Evolutionary conservation across 2,797 vertebrate genomes (phyloP), one percentile per base, ranked within the genome.

Genomic region (Lutjanus campechanus): DNA sequence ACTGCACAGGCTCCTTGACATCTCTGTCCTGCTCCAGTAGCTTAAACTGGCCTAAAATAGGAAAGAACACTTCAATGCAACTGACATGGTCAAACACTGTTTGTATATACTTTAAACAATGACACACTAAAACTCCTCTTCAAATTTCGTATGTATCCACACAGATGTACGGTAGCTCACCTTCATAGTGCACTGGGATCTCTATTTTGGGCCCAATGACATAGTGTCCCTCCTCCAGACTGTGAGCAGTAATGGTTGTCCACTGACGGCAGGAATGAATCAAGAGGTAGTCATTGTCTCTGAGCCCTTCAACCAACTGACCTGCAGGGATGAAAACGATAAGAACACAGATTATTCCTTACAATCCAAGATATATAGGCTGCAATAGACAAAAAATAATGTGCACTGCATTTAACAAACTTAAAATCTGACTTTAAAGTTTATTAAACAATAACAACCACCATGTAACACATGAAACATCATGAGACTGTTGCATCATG

Each of bases 141-240:
- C 56, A 49, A 58, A 64, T 15, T 4, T 74, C 12, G 22, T 20
- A 0, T 19, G 15, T n/a, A 22, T 46, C 11, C 11, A 5, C 43
- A 13, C 17, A 40, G 46, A 11, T 56, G 68, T 25, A 25, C 25
- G 3, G 25, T 8, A n/a, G 64, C 93, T 96, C 95, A 99, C 98
- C 98, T 96, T 98, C 97, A 94, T 99, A 99, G 94, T 99, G 98
- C 51, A 99, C 98, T 1, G 98, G 98, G 91, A 99, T 99, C 95
- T 99, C 98, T 92, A 99, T 99, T 96, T 99, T 99, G 69, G 98
- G 98, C 83, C 98, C 98, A 54, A 99, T 99, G 92, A 99, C 98
- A 51, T 99, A 99, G 94, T 99, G 98, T 76, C 98, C 98, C 86
- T 99, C 98, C 90, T 99, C 98, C 81, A 99, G 95, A 91, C 98